Conservation (phyloP, 2,888 invertebrate genomes). For the Chalcosyrphus nemorum region DNA sequence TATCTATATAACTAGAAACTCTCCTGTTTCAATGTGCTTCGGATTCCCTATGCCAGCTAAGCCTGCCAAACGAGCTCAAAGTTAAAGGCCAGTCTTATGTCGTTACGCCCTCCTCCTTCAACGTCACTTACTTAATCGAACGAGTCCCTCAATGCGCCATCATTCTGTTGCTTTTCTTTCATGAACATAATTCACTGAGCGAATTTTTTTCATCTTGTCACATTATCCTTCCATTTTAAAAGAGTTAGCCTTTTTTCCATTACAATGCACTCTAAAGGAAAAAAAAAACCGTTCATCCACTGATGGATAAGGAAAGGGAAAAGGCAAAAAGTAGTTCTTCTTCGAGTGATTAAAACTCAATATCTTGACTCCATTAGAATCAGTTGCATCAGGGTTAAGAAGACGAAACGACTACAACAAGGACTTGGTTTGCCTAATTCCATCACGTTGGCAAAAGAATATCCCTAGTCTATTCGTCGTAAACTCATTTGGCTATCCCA, state of each 20-base stretch:
- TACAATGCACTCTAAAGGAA: not conserved
- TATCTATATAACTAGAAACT: too few species aligned
- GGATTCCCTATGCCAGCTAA: too few species aligned
- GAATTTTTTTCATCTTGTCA: not conserved
- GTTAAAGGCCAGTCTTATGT: too few species aligned
- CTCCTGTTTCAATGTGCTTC: too few species aligned
- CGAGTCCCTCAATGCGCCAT: too few species aligned
- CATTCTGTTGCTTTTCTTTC: too few species aligned
- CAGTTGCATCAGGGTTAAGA: slow-evolving; percentile 23
- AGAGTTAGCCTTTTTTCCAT: too few species aligned
- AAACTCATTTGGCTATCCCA: slow-evolving; percentile 23
- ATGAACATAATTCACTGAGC: too few species aligned
- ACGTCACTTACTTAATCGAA: too few species aligned
- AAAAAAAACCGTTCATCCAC: not conserved
- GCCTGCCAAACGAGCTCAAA: too few species aligned
- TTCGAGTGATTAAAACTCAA: slow-evolving; percentile 23
- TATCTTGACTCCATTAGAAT: slow-evolving; percentile 41
- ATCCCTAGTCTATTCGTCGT: slow-evolving; percentile 11
- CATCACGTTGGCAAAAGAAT: slow-evolving; percentile 38
- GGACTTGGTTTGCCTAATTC: slow-evolving; percentile 26
- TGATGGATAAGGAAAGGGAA: not conserved
- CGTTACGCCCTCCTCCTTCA: too few species aligned
- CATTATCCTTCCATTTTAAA: not conserved
- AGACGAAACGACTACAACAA: slow-evolving; percentile 28
- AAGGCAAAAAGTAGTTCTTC: not conserved